Percentiles rank a stretch among this genome's conserved stretches.
phyloP scores from a whole-genome alignment of 2,888 invertebrate genomes.

The Troilus luridus region DNA sequence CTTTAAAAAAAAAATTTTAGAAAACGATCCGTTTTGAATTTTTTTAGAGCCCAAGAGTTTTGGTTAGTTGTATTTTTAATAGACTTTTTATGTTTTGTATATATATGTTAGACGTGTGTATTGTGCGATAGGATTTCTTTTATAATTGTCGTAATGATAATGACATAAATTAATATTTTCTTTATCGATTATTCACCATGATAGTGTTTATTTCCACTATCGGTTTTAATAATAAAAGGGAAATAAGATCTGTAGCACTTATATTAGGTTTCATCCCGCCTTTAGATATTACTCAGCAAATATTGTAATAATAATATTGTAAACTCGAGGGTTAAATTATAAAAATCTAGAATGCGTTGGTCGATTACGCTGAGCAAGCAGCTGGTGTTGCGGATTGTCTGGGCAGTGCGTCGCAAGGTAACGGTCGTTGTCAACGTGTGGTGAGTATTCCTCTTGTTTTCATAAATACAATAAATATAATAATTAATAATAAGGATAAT shows the following conservation, averaged over 20 bases:
- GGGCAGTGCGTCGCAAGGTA: slow-evolving; percentile 14
- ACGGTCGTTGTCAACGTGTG: neutral
- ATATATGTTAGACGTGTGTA: too few relatives aligned
- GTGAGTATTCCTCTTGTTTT: slow-evolving; percentile 4
- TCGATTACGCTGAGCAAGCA: neutral
- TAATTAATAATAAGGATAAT: neutral
- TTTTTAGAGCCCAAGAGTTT: too few relatives aligned
- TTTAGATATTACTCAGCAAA: neutral
- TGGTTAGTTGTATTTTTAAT: too few relatives aligned
- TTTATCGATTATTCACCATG: too few relatives aligned
- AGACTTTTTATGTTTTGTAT: too few relatives aligned
- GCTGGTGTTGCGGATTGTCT: slow-evolving; percentile 34
- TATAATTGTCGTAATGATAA: too few relatives aligned
- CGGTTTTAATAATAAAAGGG: neutral
- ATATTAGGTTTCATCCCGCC: neutral
- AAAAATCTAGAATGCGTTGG: slow-evolving; percentile 31
- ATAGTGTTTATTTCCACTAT: neutral
- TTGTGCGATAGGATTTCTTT: too few relatives aligned
- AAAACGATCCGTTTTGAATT: too few relatives aligned
- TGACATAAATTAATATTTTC: too few relatives aligned
- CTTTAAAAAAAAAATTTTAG: too few relatives aligned
- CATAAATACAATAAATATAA: neutral
- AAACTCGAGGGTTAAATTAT: slow-evolving; percentile 4
- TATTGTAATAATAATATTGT: neutral
- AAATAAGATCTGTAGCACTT: neutral